Conservation (phyloP, 2,888 invertebrate species). For the Neocrepidodera transversa region DNA sequence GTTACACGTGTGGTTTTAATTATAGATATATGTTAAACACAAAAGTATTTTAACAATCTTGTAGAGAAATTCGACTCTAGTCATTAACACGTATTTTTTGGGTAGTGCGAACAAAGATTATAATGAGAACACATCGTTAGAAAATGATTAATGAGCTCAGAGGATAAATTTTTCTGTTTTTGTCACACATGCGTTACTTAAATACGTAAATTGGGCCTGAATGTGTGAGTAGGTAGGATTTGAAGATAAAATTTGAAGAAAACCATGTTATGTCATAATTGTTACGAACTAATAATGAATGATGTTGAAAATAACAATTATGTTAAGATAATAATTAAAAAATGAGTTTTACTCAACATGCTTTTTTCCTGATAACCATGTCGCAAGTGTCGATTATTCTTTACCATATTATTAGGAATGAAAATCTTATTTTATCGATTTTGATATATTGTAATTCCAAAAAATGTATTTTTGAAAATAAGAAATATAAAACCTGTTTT, state of each 20-base stretch:
- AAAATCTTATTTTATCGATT: no score
- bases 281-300: no score
- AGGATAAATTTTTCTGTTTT: conserved; percentile 13
- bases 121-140: conserved; percentile 30
- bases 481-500: no score
- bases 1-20: conserved; percentile 18
- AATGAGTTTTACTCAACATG: no score
- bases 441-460: no score
- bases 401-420: no score
- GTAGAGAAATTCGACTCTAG: conserved; percentile 21
- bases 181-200: conserved; percentile 14
- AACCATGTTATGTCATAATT: no score
- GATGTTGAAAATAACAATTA: no score
- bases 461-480: no score
- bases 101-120: conserved; percentile 33
- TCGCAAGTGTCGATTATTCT: no score
- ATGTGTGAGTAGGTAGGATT: not conserved
- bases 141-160: conserved; percentile 25
- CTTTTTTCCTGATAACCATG: no score
- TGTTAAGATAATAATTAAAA: no score
- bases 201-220: conserved; percentile 7
- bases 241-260: not conserved
- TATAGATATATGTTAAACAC: conserved; percentile 22
- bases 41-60: conserved; percentile 26
- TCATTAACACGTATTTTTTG: conserved; percentile 30